phyloP scores from a whole-genome alignment of 2,888 invertebrate genomes.

The Timema podura region DNA sequence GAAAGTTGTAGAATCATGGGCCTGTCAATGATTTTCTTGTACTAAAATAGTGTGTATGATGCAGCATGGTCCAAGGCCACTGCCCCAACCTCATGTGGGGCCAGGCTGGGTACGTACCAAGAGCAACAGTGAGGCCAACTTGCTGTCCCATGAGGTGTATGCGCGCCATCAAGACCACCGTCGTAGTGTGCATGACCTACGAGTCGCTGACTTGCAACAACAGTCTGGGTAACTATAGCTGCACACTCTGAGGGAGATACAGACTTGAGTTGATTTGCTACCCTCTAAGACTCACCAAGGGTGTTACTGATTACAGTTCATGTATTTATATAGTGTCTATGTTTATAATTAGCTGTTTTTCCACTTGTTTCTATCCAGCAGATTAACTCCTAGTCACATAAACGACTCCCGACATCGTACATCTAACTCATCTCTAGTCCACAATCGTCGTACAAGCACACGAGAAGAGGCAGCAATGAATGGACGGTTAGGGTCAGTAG shows the following conservation, averaged over 20 bases:
- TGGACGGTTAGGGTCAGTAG: conserved; percentile 24
- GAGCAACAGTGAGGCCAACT: conserved; percentile 83
- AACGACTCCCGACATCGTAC: conserved; percentile 47
- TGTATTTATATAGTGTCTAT: too few species aligned
- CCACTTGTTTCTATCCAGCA: too few species aligned
- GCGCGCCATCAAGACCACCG: conserved; percentile 30
- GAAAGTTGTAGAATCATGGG: too few species aligned
- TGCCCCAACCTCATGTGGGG: conserved; percentile 14
- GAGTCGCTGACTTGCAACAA: conserved; percentile 22
- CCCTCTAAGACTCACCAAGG: neutral
- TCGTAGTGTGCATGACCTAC: conserved; percentile 38
- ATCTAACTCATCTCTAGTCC: conserved; percentile 57
- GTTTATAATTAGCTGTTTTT: too few species aligned
- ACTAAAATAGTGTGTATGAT: too few species aligned
- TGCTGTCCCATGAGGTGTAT: conserved; percentile 59
- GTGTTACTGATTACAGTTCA: too few species aligned
- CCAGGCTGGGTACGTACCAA: conserved; percentile 49
- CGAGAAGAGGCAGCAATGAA: conserved; percentile 18
- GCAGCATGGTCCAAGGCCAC: conserved; percentile 24
- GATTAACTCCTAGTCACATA: too few species aligned
- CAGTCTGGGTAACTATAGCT: too few species aligned
- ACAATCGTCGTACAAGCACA: conserved; percentile 39
- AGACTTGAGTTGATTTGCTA: neutral
- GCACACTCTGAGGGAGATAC: conserved; percentile 18
- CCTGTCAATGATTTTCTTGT: too few species aligned